These are phyloP conservation scores for Bombus superbus DNA, from an alignment of 1,140 invertebrate genomes.

Conservation along the genomic window DNA sequence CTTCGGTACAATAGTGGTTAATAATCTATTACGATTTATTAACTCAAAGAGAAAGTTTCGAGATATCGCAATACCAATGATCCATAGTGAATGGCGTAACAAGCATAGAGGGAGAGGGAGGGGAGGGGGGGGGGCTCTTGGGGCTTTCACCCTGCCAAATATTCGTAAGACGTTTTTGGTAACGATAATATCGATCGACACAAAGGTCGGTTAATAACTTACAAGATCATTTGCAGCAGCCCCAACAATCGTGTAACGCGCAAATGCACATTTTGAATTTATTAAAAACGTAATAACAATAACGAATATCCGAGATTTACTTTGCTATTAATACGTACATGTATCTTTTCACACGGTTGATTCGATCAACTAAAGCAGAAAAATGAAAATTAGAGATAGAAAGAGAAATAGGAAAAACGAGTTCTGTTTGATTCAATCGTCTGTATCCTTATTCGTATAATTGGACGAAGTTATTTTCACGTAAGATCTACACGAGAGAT, in stretches of 20 bases:
- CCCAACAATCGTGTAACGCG: not conserved
- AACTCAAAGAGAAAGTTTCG: conserved; percentile 66
- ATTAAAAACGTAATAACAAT: not conserved
- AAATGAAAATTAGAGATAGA: too few species aligned
- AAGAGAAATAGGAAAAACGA: too few species aligned
- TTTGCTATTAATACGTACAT: not conserved
- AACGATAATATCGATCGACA: conserved; percentile 24
- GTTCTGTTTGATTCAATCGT: too few species aligned
- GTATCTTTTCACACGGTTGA: too few species aligned
- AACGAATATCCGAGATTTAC: not conserved
- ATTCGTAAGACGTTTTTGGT: conserved; percentile 52
- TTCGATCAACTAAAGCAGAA: too few species aligned
- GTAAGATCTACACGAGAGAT: too few species aligned
- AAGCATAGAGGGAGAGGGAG: not conserved
- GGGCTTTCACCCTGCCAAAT: conserved; percentile 67
- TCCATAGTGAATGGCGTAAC: conserved; percentile 61
- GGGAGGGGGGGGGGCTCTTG: not conserved
- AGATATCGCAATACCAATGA: conserved; percentile 65
- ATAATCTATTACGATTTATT: conserved; percentile 69
- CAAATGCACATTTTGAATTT: not conserved
- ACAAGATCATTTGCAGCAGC: not conserved
- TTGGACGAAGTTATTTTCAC: too few species aligned
- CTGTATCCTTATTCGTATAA: too few species aligned
- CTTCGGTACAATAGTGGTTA: conserved; percentile 45
- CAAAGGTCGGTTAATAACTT: conserved; percentile 20